Evolutionary conservation across 2,797 vertebrate species (phyloP).

Genomic region (Lagocephalus sceleratus): DNA sequence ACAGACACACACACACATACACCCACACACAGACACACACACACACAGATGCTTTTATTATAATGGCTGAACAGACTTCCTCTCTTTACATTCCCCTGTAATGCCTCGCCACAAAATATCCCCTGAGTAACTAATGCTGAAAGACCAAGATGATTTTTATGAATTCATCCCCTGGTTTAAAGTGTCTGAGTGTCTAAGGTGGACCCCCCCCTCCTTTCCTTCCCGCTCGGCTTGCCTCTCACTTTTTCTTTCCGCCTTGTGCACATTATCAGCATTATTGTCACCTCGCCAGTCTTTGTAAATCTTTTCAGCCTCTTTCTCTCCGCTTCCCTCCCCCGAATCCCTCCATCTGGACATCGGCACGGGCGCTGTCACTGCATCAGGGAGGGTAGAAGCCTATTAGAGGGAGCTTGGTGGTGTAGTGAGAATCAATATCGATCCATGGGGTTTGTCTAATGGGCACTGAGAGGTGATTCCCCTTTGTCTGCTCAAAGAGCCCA

Average conservation of each 20-base stretch:
- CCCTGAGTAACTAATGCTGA: constrained; percentile 31
- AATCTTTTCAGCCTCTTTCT: constrained; percentile 26
- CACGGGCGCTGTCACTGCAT: constrained; percentile 68
- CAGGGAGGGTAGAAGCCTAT: constrained; percentile 55
- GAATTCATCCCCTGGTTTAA: constrained; percentile 20
- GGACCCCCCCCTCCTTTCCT: constrained; percentile 4
- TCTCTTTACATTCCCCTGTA: constrained; percentile 35
- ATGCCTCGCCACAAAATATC: constrained; percentile 18
- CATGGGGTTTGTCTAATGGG: constrained; percentile 71
- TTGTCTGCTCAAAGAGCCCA: constrained; percentile 63
- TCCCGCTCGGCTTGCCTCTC: background rate
- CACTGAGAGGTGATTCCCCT: constrained; percentile 62
- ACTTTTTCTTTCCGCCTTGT: background rate
- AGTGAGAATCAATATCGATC: constrained; percentile 74
- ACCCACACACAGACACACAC: constrained; percentile 1
- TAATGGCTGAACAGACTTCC: constrained; percentile 35
- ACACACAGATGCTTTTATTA: constrained; percentile 17
- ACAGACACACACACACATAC: background rate
- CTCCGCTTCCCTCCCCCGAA: constrained; percentile 21
- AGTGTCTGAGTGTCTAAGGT: no score
- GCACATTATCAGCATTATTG: constrained; percentile 27
- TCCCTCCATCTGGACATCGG: constrained; percentile 58
- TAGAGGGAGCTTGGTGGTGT: constrained; percentile 55
- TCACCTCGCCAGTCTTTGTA: constrained; percentile 17
- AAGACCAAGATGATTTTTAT: constrained; percentile 20